These are phyloP conservation scores for Loripinus fragilis DNA, from an alignment of 2,888 invertebrate genomes.

Conservation along the genomic window DNA sequence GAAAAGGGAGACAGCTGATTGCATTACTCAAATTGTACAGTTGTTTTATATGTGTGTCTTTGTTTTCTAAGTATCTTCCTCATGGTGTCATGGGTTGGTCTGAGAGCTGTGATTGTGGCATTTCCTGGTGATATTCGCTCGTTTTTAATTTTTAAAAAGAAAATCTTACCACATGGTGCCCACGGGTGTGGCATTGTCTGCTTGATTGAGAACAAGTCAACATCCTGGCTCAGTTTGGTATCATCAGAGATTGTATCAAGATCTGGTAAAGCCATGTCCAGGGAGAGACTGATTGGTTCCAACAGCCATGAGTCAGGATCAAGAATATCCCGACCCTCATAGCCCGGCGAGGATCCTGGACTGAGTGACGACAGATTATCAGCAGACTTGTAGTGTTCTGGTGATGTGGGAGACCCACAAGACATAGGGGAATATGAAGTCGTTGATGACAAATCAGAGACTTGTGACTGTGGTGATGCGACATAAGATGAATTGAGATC, in stretches of 20 bases:
- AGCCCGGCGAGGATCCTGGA: conserved; percentile 53
- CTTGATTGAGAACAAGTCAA: conserved; percentile 72
- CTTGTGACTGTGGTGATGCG: conserved; percentile 23
- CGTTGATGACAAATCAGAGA: conserved; percentile 32
- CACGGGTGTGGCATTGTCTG: conserved; percentile 64
- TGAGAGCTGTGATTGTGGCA: too few relatives aligned
- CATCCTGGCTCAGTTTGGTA: conserved; percentile 48
- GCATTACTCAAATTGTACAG: too few relatives aligned
- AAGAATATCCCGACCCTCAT: conserved; percentile 59
- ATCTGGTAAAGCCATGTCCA: conserved; percentile 56
- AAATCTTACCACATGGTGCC: conserved; percentile 71
- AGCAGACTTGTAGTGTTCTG: conserved; percentile 34
- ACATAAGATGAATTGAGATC: conserved; percentile 29
- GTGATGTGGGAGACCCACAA: conserved; percentile 34
- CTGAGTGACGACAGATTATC: conserved; percentile 40
- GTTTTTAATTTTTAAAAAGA: too few relatives aligned
- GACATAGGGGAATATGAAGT: conserved; percentile 31
- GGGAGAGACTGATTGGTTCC: conserved; percentile 60
- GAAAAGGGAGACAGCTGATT: too few relatives aligned
- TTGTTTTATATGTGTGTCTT: too few relatives aligned
- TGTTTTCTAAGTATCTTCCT: too few relatives aligned
- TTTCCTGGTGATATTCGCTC: too few relatives aligned
- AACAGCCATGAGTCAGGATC: conserved; percentile 66
- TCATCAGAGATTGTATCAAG: conserved; percentile 34
- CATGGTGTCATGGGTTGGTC: too few relatives aligned